Evolutionary conservation across 2,888 invertebrate species (phyloP), one percentile per base, ranked within the genome.

Genomic region (Drosophila paramelanica): DNA sequence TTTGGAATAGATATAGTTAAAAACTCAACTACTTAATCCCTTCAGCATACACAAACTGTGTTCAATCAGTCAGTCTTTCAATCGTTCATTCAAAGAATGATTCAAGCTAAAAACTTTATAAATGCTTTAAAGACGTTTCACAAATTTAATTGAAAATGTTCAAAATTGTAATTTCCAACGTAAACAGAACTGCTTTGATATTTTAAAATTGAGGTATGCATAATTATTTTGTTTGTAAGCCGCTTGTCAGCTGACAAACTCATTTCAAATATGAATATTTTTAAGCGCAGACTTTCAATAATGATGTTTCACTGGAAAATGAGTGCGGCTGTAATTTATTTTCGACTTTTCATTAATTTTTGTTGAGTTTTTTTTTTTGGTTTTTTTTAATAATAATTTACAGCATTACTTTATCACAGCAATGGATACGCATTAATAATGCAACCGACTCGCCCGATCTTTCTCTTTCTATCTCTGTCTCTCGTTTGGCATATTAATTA

Each of bases 371-470:
- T 31, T 31, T 31, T 23, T 23, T 23, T 23, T 3, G 0, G 0
- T 17, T 17, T 17, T 17, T 17, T 17, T 27, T 1, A 6, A 31
- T 4, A 10, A 38, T 39, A 53, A 53, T 57, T 62, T 62, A 36
- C 58, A 55, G 13, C 51, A 57, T 61, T 67, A 51, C 39, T 73
- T 55, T 55, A 69, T 62, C 56, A 41, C 8, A 39, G 52, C 56
- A 14, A 52, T 36, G 25, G 25, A 25, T 14, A 11, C 55, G 59
- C 62, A 73, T 76, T 76, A 57, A 70, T 64, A 64, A 69, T 69
- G 46, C 70, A 62, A 75, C 14, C 36, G 20, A 20, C 27, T 7
- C 36, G 0, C 10, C n/a, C 27, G 0, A 6, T 27, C 39, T 5
- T n/a, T 36, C 20, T 33, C n/a, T 14, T 23, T n/a, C 17, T 3